Percentiles rank a stretch among this genome's conserved stretches.
These are phyloP conservation scores for Loris lydekkerianus DNA, from an alignment of 2,797 vertebrate species.

Conservation along the genomic window DNA sequence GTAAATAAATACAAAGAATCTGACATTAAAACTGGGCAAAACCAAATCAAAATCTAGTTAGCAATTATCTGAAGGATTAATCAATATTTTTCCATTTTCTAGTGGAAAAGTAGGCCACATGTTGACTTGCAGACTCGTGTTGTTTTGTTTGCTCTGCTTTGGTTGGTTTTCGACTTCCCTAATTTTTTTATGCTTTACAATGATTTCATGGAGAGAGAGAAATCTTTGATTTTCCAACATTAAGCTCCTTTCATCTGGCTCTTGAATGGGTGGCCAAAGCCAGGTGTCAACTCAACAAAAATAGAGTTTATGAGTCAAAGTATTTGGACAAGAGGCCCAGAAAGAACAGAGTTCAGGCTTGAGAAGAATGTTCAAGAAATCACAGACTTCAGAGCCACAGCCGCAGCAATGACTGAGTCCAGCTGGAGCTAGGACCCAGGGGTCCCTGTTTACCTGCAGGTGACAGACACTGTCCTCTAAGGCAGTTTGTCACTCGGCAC, in stretches of 20 bases:
- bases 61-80: not conserved
- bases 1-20: not conserved
- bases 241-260: not conserved
- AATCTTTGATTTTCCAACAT: not conserved
- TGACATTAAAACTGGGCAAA: not conserved
- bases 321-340: not conserved
- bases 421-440: accelerated
- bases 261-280: not conserved
- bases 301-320: not conserved
- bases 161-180: no score
- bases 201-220: not conserved
- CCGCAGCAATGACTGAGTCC: not conserved
- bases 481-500: accelerated
- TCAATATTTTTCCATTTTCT: not conserved
- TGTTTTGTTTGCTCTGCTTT: not conserved
- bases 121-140: accelerated
- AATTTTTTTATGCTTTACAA: accelerated
- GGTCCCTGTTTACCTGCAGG: accelerated
- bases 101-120: not conserved
- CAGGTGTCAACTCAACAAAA: not conserved
- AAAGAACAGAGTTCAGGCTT: not conserved
- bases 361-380: no score
- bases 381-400: not conserved
- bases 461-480: accelerated
- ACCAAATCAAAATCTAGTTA: not conserved